Evolutionary conservation across 2,113 vertebrate genomes (phyloP).

Genomic region (Opisthocomus hoazin): DNA sequence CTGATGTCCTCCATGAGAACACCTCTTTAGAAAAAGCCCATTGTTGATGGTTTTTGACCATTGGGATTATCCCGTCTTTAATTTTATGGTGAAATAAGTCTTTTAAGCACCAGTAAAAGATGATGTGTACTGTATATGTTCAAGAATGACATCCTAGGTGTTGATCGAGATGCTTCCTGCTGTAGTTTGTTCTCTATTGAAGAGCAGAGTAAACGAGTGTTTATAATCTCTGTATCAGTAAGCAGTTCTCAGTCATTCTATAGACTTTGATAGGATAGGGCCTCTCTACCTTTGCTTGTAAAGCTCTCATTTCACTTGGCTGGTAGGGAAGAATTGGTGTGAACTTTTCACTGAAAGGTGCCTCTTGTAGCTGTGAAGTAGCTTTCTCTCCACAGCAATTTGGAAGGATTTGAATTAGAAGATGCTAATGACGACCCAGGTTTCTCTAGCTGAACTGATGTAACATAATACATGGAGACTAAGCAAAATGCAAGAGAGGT

Average conservation of each 20-base stretch:
- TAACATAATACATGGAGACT: not conserved
- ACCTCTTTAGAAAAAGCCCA: not conserved
- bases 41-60: not conserved
- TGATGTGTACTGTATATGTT: not conserved
- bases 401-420: not conserved
- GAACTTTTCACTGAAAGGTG: not conserved
- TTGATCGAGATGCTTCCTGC: not conserved
- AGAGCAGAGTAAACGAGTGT: not conserved
- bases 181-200: not conserved
- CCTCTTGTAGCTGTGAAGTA: not conserved
- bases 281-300: not conserved
- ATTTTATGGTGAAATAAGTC: not conserved
- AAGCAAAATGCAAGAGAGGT: not conserved
- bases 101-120: not conserved
- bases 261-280: not conserved
- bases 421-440: not conserved
- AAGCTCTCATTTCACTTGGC: not conserved
- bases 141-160: not conserved
- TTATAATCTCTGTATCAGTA: not conserved
- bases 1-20: not conserved
- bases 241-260: not conserved
- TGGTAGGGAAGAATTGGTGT: not conserved
- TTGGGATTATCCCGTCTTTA: not conserved
- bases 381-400: not conserved
- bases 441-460: not conserved